Conservation (phyloP, 2,888 invertebrate genomes). For the Leucoma salicis region DNA sequence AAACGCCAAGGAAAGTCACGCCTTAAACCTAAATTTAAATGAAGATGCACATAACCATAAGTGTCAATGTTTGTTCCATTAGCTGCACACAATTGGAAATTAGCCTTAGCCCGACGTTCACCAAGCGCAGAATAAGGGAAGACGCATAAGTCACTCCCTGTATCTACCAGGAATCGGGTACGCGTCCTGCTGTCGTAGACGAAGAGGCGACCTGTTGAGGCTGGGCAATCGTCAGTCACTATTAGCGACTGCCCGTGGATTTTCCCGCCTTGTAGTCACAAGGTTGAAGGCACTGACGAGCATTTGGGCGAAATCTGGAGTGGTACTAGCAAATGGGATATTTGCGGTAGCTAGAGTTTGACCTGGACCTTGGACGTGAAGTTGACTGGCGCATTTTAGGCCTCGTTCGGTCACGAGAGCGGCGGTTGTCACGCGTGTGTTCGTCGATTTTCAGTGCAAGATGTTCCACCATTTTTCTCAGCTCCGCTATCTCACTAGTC, state of each 20-base stretch:
- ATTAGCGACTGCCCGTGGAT: slow-evolving; percentile 1
- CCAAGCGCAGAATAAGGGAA: background rate
- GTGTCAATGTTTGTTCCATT: background rate
- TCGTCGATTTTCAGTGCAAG: background rate
- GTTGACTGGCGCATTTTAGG: too few relatives aligned
- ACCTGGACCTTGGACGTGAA: background rate
- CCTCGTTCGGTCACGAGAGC: too few relatives aligned
- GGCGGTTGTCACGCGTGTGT: background rate
- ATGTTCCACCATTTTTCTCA: too few relatives aligned
- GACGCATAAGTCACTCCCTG: slow-evolving; percentile 11
- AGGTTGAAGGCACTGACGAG: background rate
- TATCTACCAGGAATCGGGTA: slow-evolving; percentile 26
- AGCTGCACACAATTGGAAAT: background rate
- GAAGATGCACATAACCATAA: background rate
- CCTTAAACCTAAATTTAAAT: background rate
- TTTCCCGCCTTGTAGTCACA: background rate
- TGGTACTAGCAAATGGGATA: slow-evolving; percentile 4
- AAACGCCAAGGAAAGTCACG: background rate
- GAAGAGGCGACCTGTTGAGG: slow-evolving; percentile 23
- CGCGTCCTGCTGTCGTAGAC: slow-evolving; percentile 27
- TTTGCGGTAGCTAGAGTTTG: background rate
- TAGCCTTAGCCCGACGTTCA: background rate
- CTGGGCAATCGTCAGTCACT: background rate
- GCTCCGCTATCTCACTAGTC: too few relatives aligned
- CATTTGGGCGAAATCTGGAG: background rate